phyloP scores from a whole-genome alignment of 1,140 invertebrate genomes.

The Sarcophaga bullata region DNA sequence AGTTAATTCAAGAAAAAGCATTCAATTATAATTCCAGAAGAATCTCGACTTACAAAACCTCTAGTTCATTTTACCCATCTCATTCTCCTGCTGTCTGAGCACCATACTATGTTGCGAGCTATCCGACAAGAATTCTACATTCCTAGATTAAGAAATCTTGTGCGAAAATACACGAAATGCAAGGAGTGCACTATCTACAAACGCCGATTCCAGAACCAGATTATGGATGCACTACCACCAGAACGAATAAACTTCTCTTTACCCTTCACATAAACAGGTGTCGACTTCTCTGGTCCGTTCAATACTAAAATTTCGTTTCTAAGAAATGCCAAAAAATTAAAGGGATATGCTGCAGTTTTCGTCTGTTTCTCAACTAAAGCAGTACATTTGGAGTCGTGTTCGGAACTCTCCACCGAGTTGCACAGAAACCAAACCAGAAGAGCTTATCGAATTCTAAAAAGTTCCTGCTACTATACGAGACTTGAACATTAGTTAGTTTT shows the following conservation, averaged over 20 bases:
- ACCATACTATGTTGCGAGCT: conserved; percentile 13
- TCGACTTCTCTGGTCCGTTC: conserved; percentile 47
- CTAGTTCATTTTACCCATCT: background rate
- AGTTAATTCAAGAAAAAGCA: conserved; percentile 8
- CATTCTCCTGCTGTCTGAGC: background rate
- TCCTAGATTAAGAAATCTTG: background rate
- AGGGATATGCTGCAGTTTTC: conserved; percentile 9
- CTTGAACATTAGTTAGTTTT: too few relatives aligned
- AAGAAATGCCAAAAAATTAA: background rate
- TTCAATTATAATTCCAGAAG: conserved; percentile 19
- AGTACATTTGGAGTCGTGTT: conserved; percentile 8
- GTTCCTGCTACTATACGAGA: too few relatives aligned
- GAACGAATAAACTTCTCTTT: conserved; percentile 42
- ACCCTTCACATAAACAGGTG: conserved; percentile 45
- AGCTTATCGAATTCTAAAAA: too few relatives aligned
- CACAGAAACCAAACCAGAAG: too few relatives aligned
- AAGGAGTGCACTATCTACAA: background rate
- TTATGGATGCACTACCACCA: conserved; percentile 45
- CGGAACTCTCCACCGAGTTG: conserved; percentile 12
- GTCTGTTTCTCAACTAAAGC: conserved; percentile 24
- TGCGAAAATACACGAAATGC: conserved; percentile 11
- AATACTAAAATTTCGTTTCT: background rate
- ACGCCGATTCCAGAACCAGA: background rate
- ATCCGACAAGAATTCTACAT: too few relatives aligned
- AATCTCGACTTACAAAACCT: conserved; percentile 1